A percentile compares a stretch with the other conserved stretches of the same genome.
phyloP scores from a whole-genome alignment of 2,113 vertebrate genomes.

The Neodontobutis hainanensis region DNA sequence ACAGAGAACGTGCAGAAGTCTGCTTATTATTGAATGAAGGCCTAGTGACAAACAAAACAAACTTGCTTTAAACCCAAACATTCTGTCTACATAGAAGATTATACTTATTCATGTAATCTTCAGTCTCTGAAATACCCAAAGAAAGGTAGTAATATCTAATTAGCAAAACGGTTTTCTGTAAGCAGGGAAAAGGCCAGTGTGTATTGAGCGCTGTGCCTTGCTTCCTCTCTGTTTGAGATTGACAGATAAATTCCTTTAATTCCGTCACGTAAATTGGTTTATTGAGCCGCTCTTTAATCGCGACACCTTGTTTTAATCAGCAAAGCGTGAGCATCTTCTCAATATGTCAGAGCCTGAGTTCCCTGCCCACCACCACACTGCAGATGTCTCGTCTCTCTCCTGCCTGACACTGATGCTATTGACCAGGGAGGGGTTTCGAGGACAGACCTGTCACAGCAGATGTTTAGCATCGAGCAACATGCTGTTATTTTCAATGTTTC shows the following conservation, averaged over 20 bases:
- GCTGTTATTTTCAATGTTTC: constrained; percentile 1
- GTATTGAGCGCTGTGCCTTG: constrained; percentile 1
- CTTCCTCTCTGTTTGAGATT: constrained; percentile 18
- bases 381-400: not conserved
- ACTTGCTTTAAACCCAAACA: no score
- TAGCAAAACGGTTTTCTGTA: not conserved
- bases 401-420: constrained; percentile 19
- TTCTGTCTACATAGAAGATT: no score
- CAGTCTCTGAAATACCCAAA: no score
- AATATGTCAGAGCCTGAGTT: constrained; percentile 13
- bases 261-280: constrained; percentile 53
- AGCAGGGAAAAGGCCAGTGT: constrained; percentile 11
- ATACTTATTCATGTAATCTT: no score
- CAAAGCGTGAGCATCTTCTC: constrained; percentile 31
- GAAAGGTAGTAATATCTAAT: not conserved
- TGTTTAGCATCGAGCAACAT: constrained; percentile 41
- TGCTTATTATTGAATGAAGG: not conserved
- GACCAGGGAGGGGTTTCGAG: constrained; percentile 14
- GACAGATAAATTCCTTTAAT: constrained; percentile 34
- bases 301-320: constrained; percentile 68
- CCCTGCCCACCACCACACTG: not conserved
- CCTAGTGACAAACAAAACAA: not conserved
- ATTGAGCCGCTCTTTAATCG: constrained; percentile 66
- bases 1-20: not conserved
- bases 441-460: constrained; percentile 18